Conservation (phyloP, 2,797 vertebrate genomes). For the Myoxocephalus aenaeus region DNA sequence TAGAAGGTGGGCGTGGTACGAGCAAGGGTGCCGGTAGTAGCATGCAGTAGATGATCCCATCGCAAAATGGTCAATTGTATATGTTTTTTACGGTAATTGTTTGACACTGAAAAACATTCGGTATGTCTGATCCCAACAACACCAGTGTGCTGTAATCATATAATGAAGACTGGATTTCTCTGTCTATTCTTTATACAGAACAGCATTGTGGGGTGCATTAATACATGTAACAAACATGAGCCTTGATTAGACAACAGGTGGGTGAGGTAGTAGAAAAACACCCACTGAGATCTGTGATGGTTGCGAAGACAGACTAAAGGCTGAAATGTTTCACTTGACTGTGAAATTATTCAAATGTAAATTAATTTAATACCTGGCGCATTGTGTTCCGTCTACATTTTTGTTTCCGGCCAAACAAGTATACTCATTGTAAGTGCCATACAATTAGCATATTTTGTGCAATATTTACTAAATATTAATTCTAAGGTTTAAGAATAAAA, state of each 20-base stretch:
- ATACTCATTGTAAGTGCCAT: background rate
- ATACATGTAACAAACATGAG: background rate
- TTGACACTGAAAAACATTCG: background rate
- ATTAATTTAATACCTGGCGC: constrained; percentile 9
- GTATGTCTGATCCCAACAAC: constrained; percentile 20
- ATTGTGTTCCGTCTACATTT: background rate
- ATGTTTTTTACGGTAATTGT: constrained; percentile 1
- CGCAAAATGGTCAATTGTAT: background rate
- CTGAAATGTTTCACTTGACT: constrained; percentile 12
- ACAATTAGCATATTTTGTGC: background rate
- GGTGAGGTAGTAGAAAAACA: background rate
- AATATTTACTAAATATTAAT: background rate
- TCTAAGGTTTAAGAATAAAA: background rate
- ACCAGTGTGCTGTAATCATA: background rate
- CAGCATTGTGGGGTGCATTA: background rate
- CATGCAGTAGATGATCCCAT: too few relatives aligned
- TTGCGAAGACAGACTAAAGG: background rate
- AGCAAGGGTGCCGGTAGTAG: background rate
- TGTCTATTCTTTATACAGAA: background rate
- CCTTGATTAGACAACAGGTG: background rate
- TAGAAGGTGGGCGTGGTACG: background rate
- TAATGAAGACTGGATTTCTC: background rate
- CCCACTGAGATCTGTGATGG: background rate
- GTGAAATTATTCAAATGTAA: constrained; percentile 1
- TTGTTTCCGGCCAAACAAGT: background rate